These are phyloP conservation scores for Listrodromus nycthemerus DNA, from an alignment of 2,888 invertebrate genomes.

Conservation along the genomic window DNA sequence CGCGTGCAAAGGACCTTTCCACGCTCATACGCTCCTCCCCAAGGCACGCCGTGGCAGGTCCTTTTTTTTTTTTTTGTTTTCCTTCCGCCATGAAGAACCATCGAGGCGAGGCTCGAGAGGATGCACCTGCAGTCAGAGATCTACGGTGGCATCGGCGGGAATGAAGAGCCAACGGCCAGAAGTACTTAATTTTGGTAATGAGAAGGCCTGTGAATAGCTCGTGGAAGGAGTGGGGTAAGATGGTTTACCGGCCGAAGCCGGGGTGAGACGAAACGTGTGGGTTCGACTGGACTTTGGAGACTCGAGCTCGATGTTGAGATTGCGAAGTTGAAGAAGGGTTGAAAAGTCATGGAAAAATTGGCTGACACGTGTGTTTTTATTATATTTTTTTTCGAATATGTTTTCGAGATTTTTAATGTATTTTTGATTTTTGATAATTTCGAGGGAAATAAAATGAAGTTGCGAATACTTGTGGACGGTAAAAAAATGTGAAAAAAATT, in stretches of 20 bases:
- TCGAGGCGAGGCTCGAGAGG: conserved; percentile 48
- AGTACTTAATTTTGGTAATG: conserved; percentile 47
- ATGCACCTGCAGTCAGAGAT: conserved; percentile 56
- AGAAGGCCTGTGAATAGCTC: conserved; percentile 30
- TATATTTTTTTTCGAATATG: too few relatives aligned
- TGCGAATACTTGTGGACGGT: too few relatives aligned
- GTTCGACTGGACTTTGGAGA: too few relatives aligned
- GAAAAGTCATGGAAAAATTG: too few relatives aligned
- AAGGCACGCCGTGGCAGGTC: conserved; percentile 23
- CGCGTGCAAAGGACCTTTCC: conserved; percentile 15
- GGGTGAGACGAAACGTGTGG: too few relatives aligned
- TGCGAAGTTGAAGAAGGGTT: too few relatives aligned
- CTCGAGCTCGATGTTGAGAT: too few relatives aligned
- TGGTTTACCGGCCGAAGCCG: background rate
- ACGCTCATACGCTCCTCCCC: conserved; percentile 37
- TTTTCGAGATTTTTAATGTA: too few relatives aligned
- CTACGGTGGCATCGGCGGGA: background rate
- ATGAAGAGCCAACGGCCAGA: conserved; percentile 10
- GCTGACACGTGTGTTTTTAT: too few relatives aligned
- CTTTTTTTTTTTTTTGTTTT: conserved; percentile 28
- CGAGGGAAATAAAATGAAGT: too few relatives aligned
- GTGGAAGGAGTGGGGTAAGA: background rate
- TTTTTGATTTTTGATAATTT: too few relatives aligned
- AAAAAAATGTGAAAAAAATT: too few relatives aligned
- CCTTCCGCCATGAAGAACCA: conserved; percentile 28